Percentiles rank a stretch among this genome's conserved stretches.
Conservation (phyloP, 2,113 vertebrate genomes). For the Phyllostomus hastatus region DNA sequence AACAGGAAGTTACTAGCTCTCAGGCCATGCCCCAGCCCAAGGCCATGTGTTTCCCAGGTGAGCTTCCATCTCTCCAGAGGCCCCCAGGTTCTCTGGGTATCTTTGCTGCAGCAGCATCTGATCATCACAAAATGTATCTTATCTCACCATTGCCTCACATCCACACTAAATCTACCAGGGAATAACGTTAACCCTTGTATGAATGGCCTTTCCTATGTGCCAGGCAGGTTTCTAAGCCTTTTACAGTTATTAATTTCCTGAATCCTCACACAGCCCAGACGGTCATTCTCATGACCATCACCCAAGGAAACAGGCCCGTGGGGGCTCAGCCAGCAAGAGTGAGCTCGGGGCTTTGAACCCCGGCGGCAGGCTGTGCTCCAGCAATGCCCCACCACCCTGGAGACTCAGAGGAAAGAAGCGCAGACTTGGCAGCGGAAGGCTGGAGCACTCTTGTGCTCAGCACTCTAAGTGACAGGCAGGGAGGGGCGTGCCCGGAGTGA, state of each 20-base stretch:
- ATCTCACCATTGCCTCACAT: not conserved
- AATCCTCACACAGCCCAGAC: not conserved
- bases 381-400: not conserved
- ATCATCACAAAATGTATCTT: not conserved
- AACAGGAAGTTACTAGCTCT: not conserved
- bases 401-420: not conserved
- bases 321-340: not conserved
- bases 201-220: accelerated
- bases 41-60: not conserved
- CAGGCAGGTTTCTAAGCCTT: not conserved
- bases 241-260: not conserved
- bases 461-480: not conserved
- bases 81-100: not conserved
- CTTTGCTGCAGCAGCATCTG: not conserved
- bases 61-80: not conserved
- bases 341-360: not conserved
- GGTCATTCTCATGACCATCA: not conserved
- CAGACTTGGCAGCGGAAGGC: not conserved
- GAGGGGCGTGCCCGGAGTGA: no score
- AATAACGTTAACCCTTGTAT: not conserved
- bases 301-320: no score
- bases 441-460: not conserved
- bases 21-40: not conserved
- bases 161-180: not conserved
- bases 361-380: not conserved